phyloP scores from a whole-genome alignment of 2,797 vertebrate genomes.

The Hippoglossus hippoglossus region DNA sequence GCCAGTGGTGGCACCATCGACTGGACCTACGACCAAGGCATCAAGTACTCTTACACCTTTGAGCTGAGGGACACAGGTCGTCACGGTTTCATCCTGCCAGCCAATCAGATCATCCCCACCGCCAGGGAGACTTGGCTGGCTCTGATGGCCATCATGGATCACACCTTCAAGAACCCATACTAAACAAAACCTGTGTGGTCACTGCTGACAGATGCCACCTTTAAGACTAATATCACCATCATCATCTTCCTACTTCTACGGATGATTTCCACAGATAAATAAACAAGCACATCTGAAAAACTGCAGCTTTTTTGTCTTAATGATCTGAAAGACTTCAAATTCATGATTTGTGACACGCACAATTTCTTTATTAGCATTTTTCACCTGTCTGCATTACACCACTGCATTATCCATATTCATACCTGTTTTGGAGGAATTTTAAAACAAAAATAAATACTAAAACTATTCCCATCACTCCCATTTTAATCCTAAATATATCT shows the following conservation, averaged over 20 bases:
- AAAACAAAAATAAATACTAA: no score
- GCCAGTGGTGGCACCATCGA: slow-evolving; percentile 91
- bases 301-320: neutral
- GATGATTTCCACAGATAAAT: slow-evolving; percentile 9
- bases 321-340: slow-evolving; percentile 1
- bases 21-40: slow-evolving; percentile 94
- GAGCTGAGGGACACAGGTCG: slow-evolving; percentile 93
- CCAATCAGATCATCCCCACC: slow-evolving; percentile 91
- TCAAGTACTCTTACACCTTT: slow-evolving; percentile 95
- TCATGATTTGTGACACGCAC: neutral
- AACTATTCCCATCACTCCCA: no score
- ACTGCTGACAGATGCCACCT: neutral
- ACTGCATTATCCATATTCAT: neutral
- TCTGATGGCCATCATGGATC: slow-evolving; percentile 88
- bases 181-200: slow-evolving; percentile 47
- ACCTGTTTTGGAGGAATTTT: no score
- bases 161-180: slow-evolving; percentile 82
- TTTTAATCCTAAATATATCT: no score
- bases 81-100: slow-evolving; percentile 92
- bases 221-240: neutral
- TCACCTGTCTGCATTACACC: neutral
- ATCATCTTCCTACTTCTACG: neutral
- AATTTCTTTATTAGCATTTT: no score
- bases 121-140: slow-evolving; percentile 93
- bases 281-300: slow-evolving; percentile 22